Base-by-base conservation (phyloP, 1,140 invertebrate genomes). In the Campoletis sonorensis region DNA sequence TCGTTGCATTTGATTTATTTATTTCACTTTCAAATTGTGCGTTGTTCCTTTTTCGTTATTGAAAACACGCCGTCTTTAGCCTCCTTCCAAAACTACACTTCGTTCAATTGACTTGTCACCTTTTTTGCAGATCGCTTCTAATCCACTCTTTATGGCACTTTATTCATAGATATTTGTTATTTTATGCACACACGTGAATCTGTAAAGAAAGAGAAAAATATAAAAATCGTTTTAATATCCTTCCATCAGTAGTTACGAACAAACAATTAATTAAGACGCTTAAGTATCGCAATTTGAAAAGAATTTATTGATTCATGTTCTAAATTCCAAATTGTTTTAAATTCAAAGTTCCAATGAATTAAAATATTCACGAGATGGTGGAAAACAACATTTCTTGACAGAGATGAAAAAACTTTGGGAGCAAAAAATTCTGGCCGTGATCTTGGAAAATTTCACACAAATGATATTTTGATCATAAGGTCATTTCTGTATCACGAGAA, bases 1-100 rank as follows among this genome's bases (percentile, higher is more conserved):
- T 79, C 40, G 77, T 68, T 79, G 77, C 77, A 79, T 79, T 79
- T 79, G 61, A 23, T 82, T 40, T 45, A 45, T 45, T 45, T 45
- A 1, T 67, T 40, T 64, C 51, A 61, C 26, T 45, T 40, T 71
- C 64, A 45, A 45, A 10, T 45, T 13, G 40, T 45, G 40, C 40
- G 40, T 45, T 45, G 40, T 8, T 45, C 40, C 13, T 13, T 13
- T 45, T 45, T 45, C 1, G 11, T 58, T 58, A 21, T 58, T 13
- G 1, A 21, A 23, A 58, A 1, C 1, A 58, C n/a, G 4, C 21
- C 21, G 54, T 58, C 30, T 33, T 7, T 58, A 1, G 18, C 2
- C 54, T 11, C 2, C 18, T 11, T 2, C 7, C 18, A 11, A 45
- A 4, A 8, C 11, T 45, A 45, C 8, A 61, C 26, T 58, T 21